Evolutionary conservation across 2,797 vertebrate genomes (phyloP).

Genomic region (Cyprinodon diabolis): DNA sequence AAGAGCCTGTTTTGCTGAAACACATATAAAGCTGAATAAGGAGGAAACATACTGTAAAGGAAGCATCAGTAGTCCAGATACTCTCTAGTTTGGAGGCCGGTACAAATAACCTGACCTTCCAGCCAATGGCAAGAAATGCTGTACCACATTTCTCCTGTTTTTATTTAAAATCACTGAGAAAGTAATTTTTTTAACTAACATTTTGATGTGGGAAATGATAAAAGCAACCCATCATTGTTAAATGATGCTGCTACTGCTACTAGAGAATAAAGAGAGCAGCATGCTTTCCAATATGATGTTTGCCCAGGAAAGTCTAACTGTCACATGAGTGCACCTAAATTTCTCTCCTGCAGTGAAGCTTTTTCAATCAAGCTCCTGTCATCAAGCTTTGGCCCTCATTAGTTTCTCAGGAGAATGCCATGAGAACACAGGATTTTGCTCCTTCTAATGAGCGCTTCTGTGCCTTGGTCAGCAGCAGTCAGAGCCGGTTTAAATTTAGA

Average conservation of each 20-base stretch:
- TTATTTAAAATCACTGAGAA: neutral
- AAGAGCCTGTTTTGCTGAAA: neutral
- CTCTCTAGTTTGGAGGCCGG: neutral
- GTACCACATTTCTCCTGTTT: neutral
- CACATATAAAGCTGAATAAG: neutral
- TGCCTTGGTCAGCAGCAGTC: slow-evolving; percentile 54
- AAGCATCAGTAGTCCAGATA: neutral
- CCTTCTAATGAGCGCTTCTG: slow-evolving; percentile 61
- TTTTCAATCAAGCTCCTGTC: slow-evolving; percentile 54
- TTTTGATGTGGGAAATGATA: neutral
- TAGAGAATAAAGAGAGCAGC: slow-evolving; percentile 11
- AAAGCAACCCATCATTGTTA: neutral
- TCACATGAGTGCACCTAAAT: slow-evolving; percentile 34
- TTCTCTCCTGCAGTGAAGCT: slow-evolving; percentile 22
- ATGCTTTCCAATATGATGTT: neutral
- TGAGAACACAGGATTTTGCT: slow-evolving; percentile 40
- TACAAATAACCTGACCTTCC: neutral
- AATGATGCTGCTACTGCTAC: slow-evolving; percentile 1
- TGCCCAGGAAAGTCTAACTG: slow-evolving; percentile 19
- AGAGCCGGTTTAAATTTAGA: slow-evolving; percentile 52
- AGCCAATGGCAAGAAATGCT: neutral
- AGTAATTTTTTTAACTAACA: neutral
- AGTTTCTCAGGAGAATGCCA: slow-evolving; percentile 31
- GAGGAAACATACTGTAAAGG: neutral
- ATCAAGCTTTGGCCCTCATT: slow-evolving; percentile 58